phyloP scores from a whole-genome alignment of 2,797 vertebrate genomes.

The Nannoperca obscura region DNA sequence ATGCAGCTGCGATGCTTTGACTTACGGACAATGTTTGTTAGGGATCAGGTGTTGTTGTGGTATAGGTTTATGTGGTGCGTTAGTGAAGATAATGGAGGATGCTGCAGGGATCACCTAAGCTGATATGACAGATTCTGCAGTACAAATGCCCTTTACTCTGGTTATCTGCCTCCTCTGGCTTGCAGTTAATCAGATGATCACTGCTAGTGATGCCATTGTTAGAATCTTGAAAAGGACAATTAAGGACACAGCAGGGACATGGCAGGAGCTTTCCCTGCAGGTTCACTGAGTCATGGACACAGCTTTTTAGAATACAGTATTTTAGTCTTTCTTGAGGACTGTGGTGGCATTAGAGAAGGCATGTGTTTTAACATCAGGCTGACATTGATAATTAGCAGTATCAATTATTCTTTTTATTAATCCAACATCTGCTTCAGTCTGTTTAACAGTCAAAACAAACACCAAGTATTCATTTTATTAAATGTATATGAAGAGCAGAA shows the following conservation, averaged over 20 bases:
- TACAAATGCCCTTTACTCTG: slow-evolving; percentile 22
- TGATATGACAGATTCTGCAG: slow-evolving; percentile 6
- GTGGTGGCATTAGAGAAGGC: neutral
- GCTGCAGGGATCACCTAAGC: slow-evolving; percentile 3
- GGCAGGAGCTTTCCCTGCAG: neutral
- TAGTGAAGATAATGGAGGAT: neutral
- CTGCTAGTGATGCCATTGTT: neutral
- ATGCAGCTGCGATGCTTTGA: neutral
- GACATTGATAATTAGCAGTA: neutral
- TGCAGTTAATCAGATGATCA: neutral
- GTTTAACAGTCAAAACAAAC: neutral
- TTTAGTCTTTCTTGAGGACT: neutral
- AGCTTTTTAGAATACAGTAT: neutral
- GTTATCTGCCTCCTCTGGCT: slow-evolving; percentile 11
- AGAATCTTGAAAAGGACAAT: slow-evolving; percentile 8
- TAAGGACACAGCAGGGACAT: neutral
- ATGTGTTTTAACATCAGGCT: neutral
- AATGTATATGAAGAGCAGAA: neutral
- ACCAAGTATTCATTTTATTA: neutral
- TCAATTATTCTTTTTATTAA: neutral
- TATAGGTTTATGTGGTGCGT: neutral
- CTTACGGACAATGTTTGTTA: slow-evolving; percentile 9
- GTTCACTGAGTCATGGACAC: neutral
- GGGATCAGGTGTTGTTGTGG: neutral
- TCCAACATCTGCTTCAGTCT: neutral